These are phyloP conservation scores for Lasioglossum zephyrum DNA, from an alignment of 2,888 invertebrate species.

Conservation along the genomic window DNA sequence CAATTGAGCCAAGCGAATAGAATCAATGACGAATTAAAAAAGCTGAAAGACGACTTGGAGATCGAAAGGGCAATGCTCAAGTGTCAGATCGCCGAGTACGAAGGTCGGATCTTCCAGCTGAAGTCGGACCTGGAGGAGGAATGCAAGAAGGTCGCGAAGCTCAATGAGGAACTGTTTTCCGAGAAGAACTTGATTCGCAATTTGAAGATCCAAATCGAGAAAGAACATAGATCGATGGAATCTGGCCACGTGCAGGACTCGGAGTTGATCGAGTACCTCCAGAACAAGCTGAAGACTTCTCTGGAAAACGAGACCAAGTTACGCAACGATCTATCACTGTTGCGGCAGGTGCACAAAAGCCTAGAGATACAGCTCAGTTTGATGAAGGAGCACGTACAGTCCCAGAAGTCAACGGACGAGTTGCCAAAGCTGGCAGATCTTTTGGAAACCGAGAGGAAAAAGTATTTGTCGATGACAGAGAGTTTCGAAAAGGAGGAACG, in stretches of 20 bases:
- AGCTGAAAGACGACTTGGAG: slow-evolving; percentile 78
- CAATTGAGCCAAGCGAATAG: slow-evolving; percentile 73
- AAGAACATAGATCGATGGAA: slow-evolving; percentile 72
- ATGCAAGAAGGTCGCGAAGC: slow-evolving; percentile 69
- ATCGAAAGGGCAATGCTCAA: slow-evolving; percentile 79
- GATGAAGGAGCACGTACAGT: slow-evolving; percentile 71
- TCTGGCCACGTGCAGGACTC: slow-evolving; percentile 76
- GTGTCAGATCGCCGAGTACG: slow-evolving; percentile 80
- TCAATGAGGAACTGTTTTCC: slow-evolving; percentile 77
- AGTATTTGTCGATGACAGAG: slow-evolving; percentile 70
- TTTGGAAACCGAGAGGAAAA: slow-evolving; percentile 72
- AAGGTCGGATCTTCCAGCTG: slow-evolving; percentile 79
- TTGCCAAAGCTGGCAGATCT: slow-evolving; percentile 62
- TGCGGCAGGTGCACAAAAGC: slow-evolving; percentile 85
- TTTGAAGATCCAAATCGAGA: slow-evolving; percentile 76
- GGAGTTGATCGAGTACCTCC: slow-evolving; percentile 78
- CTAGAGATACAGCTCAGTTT: slow-evolving; percentile 83
- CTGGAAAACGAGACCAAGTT: slow-evolving; percentile 88
- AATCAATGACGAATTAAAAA: slow-evolving; percentile 76
- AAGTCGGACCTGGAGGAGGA: slow-evolving; percentile 79
- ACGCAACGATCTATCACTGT: slow-evolving; percentile 86
- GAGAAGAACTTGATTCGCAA: slow-evolving; percentile 76
- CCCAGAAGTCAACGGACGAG: slow-evolving; percentile 60
- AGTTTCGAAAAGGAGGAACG: slow-evolving; percentile 73
- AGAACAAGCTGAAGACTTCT: slow-evolving; percentile 86